Conservation (phyloP, 2,888 invertebrate genomes). For the Belgica antarctica region DNA sequence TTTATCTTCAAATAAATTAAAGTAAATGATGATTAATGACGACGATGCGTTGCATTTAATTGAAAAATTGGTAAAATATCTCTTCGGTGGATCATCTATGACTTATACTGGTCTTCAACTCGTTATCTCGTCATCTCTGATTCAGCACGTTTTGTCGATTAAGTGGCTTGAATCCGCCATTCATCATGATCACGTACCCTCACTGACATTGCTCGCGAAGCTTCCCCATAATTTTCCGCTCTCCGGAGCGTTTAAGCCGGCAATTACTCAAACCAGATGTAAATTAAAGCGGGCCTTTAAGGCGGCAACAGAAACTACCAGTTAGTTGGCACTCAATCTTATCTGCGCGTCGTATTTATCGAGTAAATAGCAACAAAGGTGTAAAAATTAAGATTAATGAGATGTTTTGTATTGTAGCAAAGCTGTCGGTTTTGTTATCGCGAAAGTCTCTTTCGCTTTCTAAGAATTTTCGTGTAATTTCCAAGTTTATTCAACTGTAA, state of each 20-base stretch:
- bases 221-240: neutral
- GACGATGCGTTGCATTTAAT: slow-evolving; percentile 21
- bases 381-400: slow-evolving; percentile 32
- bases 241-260: neutral
- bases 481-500: slow-evolving; percentile 17
- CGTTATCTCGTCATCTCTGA: slow-evolving; percentile 2
- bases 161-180: slow-evolving; percentile 13
- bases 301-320: slow-evolving; percentile 5
- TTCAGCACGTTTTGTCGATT: slow-evolving; percentile 28
- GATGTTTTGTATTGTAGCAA: neutral
- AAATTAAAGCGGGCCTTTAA: slow-evolving; percentile 4
- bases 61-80: slow-evolving; percentile 10
- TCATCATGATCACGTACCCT: neutral
- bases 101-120: slow-evolving; percentile 6
- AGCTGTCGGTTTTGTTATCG: neutral
- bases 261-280: slow-evolving; percentile 7
- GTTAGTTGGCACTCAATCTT: neutral
- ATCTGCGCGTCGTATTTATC: neutral
- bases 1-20: slow-evolving; percentile 29
- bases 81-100: slow-evolving; percentile 13
- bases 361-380: slow-evolving; percentile 20
- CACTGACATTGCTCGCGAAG: neutral
- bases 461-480: no score
- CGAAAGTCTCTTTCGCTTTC: no score
- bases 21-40: slow-evolving; percentile 42